phyloP scores from a whole-genome alignment of 2,888 invertebrate genomes.

The Alcis repandata region DNA sequence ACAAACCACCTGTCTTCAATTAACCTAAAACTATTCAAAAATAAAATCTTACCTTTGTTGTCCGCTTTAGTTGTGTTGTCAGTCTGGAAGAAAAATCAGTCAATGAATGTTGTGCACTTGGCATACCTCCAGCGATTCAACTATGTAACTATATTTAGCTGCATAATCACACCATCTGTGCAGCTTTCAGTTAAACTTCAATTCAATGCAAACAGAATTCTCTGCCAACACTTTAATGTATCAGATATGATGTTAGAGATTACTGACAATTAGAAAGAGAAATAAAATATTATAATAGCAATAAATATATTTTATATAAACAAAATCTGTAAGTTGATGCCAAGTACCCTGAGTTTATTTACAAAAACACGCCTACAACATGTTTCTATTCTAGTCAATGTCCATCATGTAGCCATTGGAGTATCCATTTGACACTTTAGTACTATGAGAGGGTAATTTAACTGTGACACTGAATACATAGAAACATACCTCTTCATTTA shows the following conservation, averaged over 20 bases:
- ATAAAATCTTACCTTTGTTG: slow-evolving; percentile 82
- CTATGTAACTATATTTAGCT: slow-evolving; percentile 51
- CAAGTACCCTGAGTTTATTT: slow-evolving; percentile 19
- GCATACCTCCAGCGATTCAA: slow-evolving; percentile 56
- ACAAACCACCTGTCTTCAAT: slow-evolving; percentile 21
- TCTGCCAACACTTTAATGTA: slow-evolving; percentile 28
- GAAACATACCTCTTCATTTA: slow-evolving; percentile 91
- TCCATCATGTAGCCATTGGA: slow-evolving; percentile 64
- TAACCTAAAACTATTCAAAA: slow-evolving; percentile 27
- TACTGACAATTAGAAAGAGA: slow-evolving; percentile 58
- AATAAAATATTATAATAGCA: slow-evolving; percentile 53
- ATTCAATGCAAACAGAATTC: slow-evolving; percentile 16
- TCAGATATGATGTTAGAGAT: slow-evolving; percentile 53
- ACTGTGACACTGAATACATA: slow-evolving; percentile 82
- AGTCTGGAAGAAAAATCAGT: slow-evolving; percentile 75
- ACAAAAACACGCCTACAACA: slow-evolving; percentile 21
- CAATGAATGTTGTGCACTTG: slow-evolving; percentile 49
- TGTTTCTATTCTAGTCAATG: slow-evolving; percentile 63
- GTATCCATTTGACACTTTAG: slow-evolving; percentile 68
- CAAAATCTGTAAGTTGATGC: slow-evolving; percentile 16
- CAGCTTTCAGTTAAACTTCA: slow-evolving; percentile 28
- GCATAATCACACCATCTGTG: slow-evolving; percentile 38
- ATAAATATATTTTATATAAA: slow-evolving; percentile 47
- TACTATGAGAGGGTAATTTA: slow-evolving; percentile 63
- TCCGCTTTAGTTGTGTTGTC: slow-evolving; percentile 85